Base-by-base conservation (phyloP, 2,797 vertebrate genomes). In the Adelosebastes latens region DNA sequence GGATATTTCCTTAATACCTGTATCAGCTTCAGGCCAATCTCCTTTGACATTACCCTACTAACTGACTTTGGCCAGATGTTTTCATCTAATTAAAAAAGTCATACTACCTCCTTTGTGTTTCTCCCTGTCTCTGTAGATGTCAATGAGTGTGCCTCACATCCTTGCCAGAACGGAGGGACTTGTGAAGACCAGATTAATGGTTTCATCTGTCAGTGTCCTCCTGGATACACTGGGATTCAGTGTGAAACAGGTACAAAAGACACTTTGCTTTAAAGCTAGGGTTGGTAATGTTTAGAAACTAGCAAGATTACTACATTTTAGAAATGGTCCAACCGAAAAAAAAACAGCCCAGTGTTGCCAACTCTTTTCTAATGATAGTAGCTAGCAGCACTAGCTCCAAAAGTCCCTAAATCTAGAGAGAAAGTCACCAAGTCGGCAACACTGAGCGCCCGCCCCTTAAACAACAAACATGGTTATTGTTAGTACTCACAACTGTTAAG, bases 161-260 rank as follows among this genome's bases (percentile, higher is more conserved):
- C 98, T 0, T 99, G 98, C 93, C 96, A 96, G 90, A 99, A 98
- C 0, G 96, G 96, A 77, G 98, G 96, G 53, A 96, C 96, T 52
- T 99, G 98, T 91, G 80, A 92, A 61, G 96, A 98, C 1, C 89
- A 90, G 49, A 79, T 96, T 0, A 96, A 97, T 88, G 92, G 91
- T 89, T 99, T 98, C 92, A 92, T 87, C 85, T 99, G 98, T 92
- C 93, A 82, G 60, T 99, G 98, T 92, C 94, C 86, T 0, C 82
- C 91, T 0, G 97, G 97, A 84, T 98, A 96, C 84, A 93, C 93
- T n/a, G 98, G 98, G 12, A 68, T 75, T 69, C 87, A 88, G 32
- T 96, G 96, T 94, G 94, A 96, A 91, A 95, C 90, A 93, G 96
- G 96, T 96, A 93, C 81, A 36, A 27, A 24, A 14, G 7, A 75